Base-by-base conservation (phyloP, 2,113 vertebrate genomes). In the Pedionomus torquatus region DNA sequence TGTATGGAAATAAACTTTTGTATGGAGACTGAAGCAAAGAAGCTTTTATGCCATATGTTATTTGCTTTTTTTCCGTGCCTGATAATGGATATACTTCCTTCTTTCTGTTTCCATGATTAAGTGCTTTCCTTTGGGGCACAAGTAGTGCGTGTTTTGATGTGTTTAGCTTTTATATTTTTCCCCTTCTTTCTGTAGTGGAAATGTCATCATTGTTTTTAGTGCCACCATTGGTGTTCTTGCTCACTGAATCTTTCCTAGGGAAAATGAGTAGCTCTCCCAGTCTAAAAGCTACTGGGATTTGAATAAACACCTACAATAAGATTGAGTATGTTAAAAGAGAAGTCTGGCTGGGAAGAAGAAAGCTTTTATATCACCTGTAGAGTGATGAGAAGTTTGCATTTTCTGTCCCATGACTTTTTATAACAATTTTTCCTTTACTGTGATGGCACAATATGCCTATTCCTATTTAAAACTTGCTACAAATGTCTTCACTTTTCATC, bases 381-480 rank as follows among this genome's bases (percentile, higher is more conserved):
- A 63, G 43, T 63, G 46, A 46, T 63, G 10, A 65, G 35, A 92
- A 77, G 39, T 81, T 81, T 92, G 24, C 11, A 35, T 89, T 84
- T 92, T 93, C 39, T 95, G 64, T 26, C 30, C 26, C 3, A 2
- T 66, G 35, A 54, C 49, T 81, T 90, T 37, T 83, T 70, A 28
- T 49, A 71, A 35, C 54, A 26, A 2, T 70, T 92, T 95, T 89
- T 86, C 14, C 37, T 90, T 78, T 66, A 24, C 79, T 43, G 28
- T 87, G 65, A 51, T 64, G 89, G 55, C 33, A 23, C 7, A 9
- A 44, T 92, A 10, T 83, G 51, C 46, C 60, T 86, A 13, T 86
- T 69, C 33, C 65, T 79, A 52, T 90, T 92, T 77, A 87, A 87
- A 92, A 68, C 87, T 64, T 55, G 35, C 48, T 43, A 83, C 58